A percentile compares a stretch with the other conserved stretches of the same genome.
Evolutionary conservation across 2,113 vertebrate species (phyloP).

Genomic region (Xerus inauris): DNA sequence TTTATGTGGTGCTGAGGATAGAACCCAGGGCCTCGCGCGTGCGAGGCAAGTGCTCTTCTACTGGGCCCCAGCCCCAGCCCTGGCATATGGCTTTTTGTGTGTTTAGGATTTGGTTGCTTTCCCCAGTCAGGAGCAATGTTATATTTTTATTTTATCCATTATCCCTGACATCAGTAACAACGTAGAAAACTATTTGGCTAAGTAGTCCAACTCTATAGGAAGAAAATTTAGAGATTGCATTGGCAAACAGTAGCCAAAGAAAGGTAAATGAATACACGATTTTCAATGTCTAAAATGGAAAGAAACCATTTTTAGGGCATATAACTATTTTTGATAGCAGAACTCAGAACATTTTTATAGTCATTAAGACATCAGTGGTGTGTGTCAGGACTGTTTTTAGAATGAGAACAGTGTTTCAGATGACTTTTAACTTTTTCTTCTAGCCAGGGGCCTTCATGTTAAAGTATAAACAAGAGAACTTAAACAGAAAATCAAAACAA

Average conservation of each 20-base stretch:
- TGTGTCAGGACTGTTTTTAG: background rate
- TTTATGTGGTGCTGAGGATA: no score
- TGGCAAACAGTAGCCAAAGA: background rate
- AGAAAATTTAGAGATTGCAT: background rate
- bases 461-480: background rate
- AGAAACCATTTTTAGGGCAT: no score
- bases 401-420: background rate
- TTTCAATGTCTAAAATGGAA: background rate
- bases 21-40: no score
- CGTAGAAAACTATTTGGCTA: background rate
- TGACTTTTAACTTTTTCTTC: background rate
- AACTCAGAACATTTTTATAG: no score
- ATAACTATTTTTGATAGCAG: no score
- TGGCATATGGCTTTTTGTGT: background rate
- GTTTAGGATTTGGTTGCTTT: background rate
- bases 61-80: no score
- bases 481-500: background rate
- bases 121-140: background rate
- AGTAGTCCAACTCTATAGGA: background rate
- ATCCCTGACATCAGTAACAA: background rate
- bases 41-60: no score
- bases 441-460: background rate
- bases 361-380: no score
- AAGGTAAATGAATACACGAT: background rate
- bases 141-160: background rate